A percentile compares a stretch with the other conserved stretches of the same genome.
These are phyloP conservation scores for Drosophila quinaria DNA, from an alignment of 2,888 invertebrate species.

Conservation along the genomic window DNA sequence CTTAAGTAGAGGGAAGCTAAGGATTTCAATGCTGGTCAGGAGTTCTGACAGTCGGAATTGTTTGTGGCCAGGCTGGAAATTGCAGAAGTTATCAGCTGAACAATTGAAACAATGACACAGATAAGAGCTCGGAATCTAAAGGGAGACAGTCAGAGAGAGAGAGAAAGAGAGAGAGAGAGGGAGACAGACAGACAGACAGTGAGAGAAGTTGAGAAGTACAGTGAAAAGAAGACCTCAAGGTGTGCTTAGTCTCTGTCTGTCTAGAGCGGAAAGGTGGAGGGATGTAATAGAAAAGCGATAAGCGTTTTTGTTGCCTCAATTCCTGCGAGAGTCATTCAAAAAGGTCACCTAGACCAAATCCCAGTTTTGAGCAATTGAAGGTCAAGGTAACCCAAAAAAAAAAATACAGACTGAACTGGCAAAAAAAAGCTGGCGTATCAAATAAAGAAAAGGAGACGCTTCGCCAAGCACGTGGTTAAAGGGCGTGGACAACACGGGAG, in stretches of 20 bases:
- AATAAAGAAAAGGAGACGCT: constrained; percentile 63
- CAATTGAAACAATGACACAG: constrained; percentile 65
- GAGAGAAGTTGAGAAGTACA: not conserved
- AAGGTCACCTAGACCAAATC: constrained; percentile 67
- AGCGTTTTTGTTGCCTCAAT: constrained; percentile 61
- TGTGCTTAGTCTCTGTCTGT: constrained; percentile 29
- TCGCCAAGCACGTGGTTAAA: constrained; percentile 45
- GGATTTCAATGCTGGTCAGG: constrained; percentile 48
- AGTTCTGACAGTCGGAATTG: constrained; percentile 41
- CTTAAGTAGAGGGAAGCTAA: constrained; percentile 33
- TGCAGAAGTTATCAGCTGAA: constrained; percentile 53
- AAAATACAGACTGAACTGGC: constrained; percentile 19
- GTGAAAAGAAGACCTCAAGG: constrained; percentile 26
- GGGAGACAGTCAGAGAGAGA: not conserved
- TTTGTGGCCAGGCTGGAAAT: constrained; percentile 52
- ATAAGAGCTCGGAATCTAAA: constrained; percentile 32
- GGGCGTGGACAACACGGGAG: not conserved
- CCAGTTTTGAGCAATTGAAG: constrained; percentile 52
- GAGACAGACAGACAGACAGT: not conserved
- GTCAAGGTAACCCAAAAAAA: constrained; percentile 63
- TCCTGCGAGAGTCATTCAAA: constrained; percentile 75
- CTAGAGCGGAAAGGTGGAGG: constrained; percentile 2
- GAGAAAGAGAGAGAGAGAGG: not conserved
- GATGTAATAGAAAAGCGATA: constrained; percentile 76
- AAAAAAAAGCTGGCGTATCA: constrained; percentile 39